Percentiles rank a stretch among this genome's conserved stretches.
phyloP scores from a whole-genome alignment of 2,888 invertebrate genomes.

The Drosophila histrio region DNA sequence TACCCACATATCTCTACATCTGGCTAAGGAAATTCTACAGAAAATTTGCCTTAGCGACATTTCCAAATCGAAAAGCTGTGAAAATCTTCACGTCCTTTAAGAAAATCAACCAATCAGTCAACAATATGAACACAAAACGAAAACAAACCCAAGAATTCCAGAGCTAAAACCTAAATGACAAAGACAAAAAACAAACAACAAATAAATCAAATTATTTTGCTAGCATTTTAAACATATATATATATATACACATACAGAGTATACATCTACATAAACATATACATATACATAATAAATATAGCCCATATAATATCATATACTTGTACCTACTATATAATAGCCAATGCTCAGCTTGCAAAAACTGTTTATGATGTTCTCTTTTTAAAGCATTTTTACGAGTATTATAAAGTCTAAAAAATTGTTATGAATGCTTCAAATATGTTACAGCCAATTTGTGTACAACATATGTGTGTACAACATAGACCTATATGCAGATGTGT shows the following conservation, averaged over 20 bases:
- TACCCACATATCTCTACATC: slow-evolving; percentile 91
- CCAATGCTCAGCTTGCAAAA: slow-evolving; percentile 60
- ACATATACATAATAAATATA: too few relatives aligned
- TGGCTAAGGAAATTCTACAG: slow-evolving; percentile 92
- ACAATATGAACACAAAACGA: neutral
- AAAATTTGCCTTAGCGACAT: slow-evolving; percentile 94
- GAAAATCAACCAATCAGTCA: slow-evolving; percentile 16
- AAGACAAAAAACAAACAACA: too few relatives aligned
- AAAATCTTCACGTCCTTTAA: slow-evolving; percentile 92
- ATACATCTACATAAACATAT: slow-evolving; percentile 6
- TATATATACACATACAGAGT: slow-evolving; percentile 5
- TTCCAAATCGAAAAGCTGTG: slow-evolving; percentile 93
- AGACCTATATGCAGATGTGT: slow-evolving; percentile 22
- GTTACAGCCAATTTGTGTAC: slow-evolving; percentile 59
- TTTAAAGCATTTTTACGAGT: slow-evolving; percentile 63
- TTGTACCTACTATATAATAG: slow-evolving; percentile 26
- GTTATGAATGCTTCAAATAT: slow-evolving; percentile 51
- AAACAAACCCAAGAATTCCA: neutral
- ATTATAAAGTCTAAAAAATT: slow-evolving; percentile 54
- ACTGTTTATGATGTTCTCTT: slow-evolving; percentile 64
- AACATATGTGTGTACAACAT: slow-evolving; percentile 25
- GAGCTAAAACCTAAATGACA: slow-evolving; percentile 26
- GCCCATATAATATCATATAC: slow-evolving; percentile 20
- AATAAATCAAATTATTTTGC: slow-evolving; percentile 53
- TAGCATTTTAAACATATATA: slow-evolving; percentile 47